Evolutionary conservation across 1,140 invertebrate species (phyloP).

Genomic region (Akabosia matsudoensis): DNA sequence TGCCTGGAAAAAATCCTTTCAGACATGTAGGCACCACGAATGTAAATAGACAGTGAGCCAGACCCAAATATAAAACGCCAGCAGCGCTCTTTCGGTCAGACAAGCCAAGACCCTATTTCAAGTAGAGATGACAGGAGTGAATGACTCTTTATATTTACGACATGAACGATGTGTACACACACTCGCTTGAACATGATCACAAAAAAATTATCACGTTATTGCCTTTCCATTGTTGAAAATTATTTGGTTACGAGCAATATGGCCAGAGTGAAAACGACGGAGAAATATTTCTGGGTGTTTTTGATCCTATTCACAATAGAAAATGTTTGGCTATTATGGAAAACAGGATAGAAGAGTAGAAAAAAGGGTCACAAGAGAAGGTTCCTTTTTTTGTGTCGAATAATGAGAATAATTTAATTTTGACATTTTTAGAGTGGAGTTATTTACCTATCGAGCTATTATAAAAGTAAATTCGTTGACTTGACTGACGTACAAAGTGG

Average conservation of each 20-base stretch:
- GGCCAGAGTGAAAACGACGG: not conserved
- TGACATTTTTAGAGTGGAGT: not conserved
- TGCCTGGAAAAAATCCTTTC: slow-evolving; percentile 9
- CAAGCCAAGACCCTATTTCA: not conserved
- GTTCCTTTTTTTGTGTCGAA: not conserved
- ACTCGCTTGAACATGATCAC: not conserved
- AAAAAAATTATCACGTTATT: not conserved
- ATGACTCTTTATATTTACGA: not conserved
- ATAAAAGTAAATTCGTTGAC: not conserved
- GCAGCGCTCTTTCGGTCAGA: not conserved
- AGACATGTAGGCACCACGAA: slow-evolving; percentile 6
- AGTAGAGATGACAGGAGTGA: slow-evolving; percentile 8
- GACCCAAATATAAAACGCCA: too few relatives aligned
- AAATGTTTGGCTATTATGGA: too few relatives aligned
- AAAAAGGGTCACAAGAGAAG: not conserved
- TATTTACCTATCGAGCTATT: not conserved
- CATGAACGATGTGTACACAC: not conserved
- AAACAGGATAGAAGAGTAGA: not conserved
- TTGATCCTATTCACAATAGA: not conserved
- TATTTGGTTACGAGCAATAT: not conserved
- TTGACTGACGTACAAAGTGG: not conserved
- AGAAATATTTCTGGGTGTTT: not conserved
- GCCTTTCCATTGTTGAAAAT: not conserved
- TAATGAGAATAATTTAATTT: not conserved
- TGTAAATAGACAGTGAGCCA: not conserved